These are phyloP conservation scores for Pollenia griseotomentosa DNA, from an alignment of 2,888 invertebrate species.

Conservation along the genomic window DNA sequence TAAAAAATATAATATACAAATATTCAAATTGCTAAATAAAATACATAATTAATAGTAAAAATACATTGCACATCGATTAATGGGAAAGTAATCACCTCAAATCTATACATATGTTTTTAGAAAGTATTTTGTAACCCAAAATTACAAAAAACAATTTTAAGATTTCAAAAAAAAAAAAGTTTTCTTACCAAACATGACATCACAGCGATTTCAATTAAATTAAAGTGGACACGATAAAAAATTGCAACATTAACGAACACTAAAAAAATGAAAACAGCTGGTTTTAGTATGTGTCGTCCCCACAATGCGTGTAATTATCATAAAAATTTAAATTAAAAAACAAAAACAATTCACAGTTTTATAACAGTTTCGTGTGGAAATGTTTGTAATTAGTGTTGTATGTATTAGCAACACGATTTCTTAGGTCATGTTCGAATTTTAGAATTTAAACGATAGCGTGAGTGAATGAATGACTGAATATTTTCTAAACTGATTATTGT, in stretches of 20 bases:
- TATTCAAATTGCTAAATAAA: background rate
- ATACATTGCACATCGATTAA: slow-evolving; percentile 15
- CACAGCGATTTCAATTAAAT: slow-evolving; percentile 40
- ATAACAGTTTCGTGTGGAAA: slow-evolving; percentile 47
- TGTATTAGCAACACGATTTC: slow-evolving; percentile 40
- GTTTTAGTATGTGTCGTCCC: slow-evolving; percentile 40
- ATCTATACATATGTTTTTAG: slow-evolving; percentile 16
- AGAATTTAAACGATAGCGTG: slow-evolving; percentile 49
- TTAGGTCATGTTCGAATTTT: slow-evolving; percentile 50
- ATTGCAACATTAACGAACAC: background rate
- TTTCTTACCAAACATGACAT: slow-evolving; percentile 48
- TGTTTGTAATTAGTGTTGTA: slow-evolving; percentile 49
- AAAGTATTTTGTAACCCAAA: slow-evolving; percentile 28
- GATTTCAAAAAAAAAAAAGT: slow-evolving; percentile 29
- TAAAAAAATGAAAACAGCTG: background rate
- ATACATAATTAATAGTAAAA: background rate
- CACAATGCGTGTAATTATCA: slow-evolving; percentile 58
- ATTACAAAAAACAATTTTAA: slow-evolving; percentile 1
- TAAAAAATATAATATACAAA: too few relatives aligned
- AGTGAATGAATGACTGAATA: slow-evolving; percentile 21
- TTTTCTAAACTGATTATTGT: slow-evolving; percentile 22
- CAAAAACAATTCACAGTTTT: slow-evolving; percentile 31
- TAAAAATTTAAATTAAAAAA: slow-evolving; percentile 15
- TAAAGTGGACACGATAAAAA: slow-evolving; percentile 38
- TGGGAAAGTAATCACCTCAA: slow-evolving; percentile 10